These are phyloP conservation scores for Maniola hyperantus DNA, from an alignment of 2,888 invertebrate genomes.

Conservation along the genomic window DNA sequence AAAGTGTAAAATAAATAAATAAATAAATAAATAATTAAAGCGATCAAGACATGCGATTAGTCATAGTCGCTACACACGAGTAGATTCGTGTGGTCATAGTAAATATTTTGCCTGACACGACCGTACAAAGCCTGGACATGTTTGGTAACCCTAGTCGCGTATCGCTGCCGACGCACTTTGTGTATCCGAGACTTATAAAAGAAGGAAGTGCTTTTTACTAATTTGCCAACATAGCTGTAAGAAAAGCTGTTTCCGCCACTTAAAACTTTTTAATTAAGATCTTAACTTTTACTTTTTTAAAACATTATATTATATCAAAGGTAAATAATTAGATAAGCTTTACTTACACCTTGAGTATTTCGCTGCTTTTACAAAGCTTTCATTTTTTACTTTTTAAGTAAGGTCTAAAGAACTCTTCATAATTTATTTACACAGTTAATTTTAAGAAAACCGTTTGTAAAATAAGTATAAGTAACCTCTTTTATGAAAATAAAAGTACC, in stretches of 20 bases:
- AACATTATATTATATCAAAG: neutral
- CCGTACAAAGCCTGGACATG: no score
- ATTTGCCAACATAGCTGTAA: neutral
- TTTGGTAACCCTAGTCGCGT: no score
- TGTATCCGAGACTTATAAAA: neutral
- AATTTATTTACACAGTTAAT: neutral
- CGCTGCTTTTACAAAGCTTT: neutral
- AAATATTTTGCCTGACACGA: no score
- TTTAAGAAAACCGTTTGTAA: no score
- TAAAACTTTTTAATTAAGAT: constrained; percentile 7
- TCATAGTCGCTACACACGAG: no score
- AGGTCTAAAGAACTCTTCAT: neutral
- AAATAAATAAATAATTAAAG: no score
- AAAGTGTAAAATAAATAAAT: no score
- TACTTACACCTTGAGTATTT: neutral
- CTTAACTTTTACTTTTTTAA: neutral
- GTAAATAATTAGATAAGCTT: constrained; percentile 2
- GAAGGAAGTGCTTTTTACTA: neutral
- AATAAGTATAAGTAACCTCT: no score
- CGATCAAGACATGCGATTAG: no score
- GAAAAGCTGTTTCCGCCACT: neutral
- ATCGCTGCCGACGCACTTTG: no score
- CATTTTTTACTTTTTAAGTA: neutral
- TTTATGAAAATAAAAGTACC: no score
- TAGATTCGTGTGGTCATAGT: no score